These are phyloP conservation scores for Drosophila murphyi DNA, from an alignment of 1,140 invertebrate genomes.

Conservation along the genomic window DNA sequence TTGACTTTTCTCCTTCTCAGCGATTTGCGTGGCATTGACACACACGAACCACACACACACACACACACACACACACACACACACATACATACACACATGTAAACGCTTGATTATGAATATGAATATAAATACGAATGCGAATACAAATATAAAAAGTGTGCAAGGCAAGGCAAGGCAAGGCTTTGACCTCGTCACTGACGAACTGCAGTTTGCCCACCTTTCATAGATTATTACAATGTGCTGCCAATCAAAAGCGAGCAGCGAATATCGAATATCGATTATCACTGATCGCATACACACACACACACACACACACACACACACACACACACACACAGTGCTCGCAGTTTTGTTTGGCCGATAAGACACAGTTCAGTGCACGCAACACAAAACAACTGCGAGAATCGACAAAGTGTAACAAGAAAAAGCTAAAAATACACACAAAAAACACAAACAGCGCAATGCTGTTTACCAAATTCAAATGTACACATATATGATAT, in stretches of 20 bases:
- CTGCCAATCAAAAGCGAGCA: not conserved
- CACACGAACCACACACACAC: constrained; percentile 14
- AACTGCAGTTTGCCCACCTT: constrained; percentile 16
- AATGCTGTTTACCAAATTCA: constrained; percentile 46
- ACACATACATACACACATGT: not conserved
- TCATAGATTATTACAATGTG: not conserved
- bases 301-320: not conserved
- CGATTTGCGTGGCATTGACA: constrained; percentile 52
- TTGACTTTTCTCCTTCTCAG: constrained; percentile 34
- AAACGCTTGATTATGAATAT: constrained; percentile 31
- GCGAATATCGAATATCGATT: not conserved
- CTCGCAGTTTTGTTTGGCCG: constrained; percentile 38
- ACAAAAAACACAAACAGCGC: constrained; percentile 16
- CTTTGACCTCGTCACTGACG: constrained; percentile 46
- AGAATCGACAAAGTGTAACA: constrained; percentile 35
- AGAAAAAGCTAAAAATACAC: constrained; percentile 37
- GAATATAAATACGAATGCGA: constrained; percentile 39
- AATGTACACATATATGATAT: constrained; percentile 8
- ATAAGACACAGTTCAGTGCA: constrained; percentile 46
- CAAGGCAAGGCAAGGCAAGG: constrained; percentile 19
- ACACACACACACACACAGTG: not conserved
- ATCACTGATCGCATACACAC: not conserved
- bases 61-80: constrained; percentile 8
- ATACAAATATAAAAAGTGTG: not conserved
- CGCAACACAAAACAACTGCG: constrained; percentile 41